Evolutionary conservation across 2,113 vertebrate genomes (phyloP).

Genomic region (Aepyceros melampus): DNA sequence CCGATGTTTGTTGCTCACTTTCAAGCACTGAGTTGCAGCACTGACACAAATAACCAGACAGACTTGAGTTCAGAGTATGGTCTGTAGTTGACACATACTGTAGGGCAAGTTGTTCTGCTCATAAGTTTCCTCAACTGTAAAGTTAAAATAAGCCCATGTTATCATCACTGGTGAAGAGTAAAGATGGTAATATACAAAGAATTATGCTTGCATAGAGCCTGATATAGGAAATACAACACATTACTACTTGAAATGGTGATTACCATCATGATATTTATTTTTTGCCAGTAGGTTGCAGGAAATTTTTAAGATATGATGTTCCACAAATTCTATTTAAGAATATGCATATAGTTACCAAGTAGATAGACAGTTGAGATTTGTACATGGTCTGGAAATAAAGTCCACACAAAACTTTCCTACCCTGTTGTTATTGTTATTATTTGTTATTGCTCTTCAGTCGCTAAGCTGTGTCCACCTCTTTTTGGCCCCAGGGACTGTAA

Average conservation of each 20-base stretch:
- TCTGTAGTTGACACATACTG: accelerated
- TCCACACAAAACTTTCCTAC: background rate
- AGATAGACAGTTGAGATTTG: background rate
- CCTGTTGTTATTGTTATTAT: background rate
- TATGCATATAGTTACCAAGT: background rate
- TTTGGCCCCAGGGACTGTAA: background rate
- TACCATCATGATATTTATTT: background rate
- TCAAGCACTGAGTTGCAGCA: background rate
- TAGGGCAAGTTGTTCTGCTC: background rate
- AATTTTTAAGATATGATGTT: background rate
- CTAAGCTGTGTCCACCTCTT: background rate
- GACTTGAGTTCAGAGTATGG: background rate
- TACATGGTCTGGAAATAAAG: background rate
- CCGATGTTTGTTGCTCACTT: background rate
- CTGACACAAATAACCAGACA: background rate
- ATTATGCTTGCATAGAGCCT: background rate
- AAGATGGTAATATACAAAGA: background rate
- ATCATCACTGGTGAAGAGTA: background rate
- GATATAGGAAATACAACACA: background rate
- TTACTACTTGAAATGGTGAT: background rate
- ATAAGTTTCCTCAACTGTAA: background rate
- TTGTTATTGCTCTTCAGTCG: background rate
- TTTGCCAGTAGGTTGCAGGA: background rate
- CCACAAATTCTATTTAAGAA: background rate
- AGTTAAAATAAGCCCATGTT: background rate